Base-by-base conservation (phyloP, 2,797 vertebrate genomes). In the Champsocephalus gunnari region DNA sequence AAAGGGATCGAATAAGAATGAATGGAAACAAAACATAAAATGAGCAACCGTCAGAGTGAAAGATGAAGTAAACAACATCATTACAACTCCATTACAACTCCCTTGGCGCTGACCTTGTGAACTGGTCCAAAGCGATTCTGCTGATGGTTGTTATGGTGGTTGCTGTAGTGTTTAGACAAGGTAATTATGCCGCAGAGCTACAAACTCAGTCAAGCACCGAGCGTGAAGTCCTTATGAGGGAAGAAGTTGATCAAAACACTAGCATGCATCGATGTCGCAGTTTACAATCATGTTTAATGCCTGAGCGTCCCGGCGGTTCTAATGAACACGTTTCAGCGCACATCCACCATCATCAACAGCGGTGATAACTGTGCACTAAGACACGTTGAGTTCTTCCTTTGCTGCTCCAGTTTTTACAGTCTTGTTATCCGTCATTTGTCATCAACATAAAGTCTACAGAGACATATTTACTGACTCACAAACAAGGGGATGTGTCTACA, bases 11-110 rank as follows among this genome's bases (percentile, higher is more conserved):
- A 58, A 69, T 75, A 71, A 65, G 58, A 61, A 65, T 66, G 34
- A 71, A 61, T 50, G 65, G 57, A 57, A 66, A 62, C 79, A 64
- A 73, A 74, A 71, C 13, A 32, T 50, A 45, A 80, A 83, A 87
- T 79, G 78, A 85, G 71, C 53, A 72, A 32, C 72, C 79, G 73
- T 77, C 64, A 53, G 54, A 75, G 41, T 17, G 66, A 62, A 73
- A 67, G 50, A 63, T 49, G 76, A 84, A 83, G 85, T 87, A 88
- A 92, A 91, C 77, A 87, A 76, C 86, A 86, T 90, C 74, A 80
- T 91, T 84, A 90, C 55, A 77, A 75, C 66, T 89, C 74, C 74
- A 80, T 91, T 84, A 90, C 55, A 77, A 75, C 66, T 89, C 74
- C 34, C 63, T 81, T 24, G 43, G 61, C 83, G 68, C 59, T 75